Evolutionary conservation across 2,113 vertebrate species (phyloP).

Genomic region (Cephalopterus ornatus): DNA sequence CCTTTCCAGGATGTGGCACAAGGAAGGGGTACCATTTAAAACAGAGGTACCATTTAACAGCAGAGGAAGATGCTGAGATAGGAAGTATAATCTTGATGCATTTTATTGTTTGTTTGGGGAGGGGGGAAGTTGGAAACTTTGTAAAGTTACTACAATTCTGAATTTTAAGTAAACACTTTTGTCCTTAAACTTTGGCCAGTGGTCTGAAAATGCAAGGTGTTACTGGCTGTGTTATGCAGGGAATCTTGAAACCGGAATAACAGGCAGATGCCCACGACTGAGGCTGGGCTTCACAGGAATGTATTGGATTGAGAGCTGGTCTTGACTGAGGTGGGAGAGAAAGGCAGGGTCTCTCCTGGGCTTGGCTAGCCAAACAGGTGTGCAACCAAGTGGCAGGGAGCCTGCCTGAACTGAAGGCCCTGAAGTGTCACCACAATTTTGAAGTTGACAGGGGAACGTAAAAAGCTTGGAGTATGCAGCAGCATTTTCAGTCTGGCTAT

Average conservation of each 20-base stretch:
- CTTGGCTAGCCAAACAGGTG: not conserved
- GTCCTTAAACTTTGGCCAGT: not conserved
- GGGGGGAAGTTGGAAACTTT: not conserved
- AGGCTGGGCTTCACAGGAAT: not conserved
- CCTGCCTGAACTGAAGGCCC: not conserved
- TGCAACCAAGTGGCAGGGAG: not conserved
- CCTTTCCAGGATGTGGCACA: fast-evolving
- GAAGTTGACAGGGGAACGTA: not conserved
- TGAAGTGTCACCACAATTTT: not conserved
- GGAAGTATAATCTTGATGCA: not conserved
- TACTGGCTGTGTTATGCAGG: not conserved
- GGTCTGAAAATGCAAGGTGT: not conserved
- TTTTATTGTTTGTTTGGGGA: not conserved
- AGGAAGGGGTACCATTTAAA: not conserved
- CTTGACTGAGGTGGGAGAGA: not conserved
- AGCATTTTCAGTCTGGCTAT: not conserved
- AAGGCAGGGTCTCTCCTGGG: not conserved
- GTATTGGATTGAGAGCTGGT: not conserved
- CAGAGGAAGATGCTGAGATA: not conserved
- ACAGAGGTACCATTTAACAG: too few species aligned
- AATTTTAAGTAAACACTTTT: not conserved
- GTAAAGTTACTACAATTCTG: not conserved
- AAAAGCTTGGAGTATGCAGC: not conserved
- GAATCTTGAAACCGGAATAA: not conserved
- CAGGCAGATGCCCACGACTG: not conserved